Base-by-base conservation (phyloP, 2,797 vertebrate genomes). In the Dermochelys coriacea region DNA sequence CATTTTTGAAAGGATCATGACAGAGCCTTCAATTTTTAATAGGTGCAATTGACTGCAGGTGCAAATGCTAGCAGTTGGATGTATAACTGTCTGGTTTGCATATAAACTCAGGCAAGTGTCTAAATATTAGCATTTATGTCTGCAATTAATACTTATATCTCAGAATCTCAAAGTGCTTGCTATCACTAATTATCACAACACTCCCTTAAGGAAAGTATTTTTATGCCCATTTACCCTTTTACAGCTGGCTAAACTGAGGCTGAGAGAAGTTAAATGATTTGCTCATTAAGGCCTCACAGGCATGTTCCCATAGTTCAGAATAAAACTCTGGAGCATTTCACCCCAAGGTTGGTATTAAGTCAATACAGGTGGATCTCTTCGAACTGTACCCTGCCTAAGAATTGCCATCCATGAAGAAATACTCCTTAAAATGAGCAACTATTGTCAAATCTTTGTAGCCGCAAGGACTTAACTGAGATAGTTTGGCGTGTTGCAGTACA, bases 161-260 rank as follows among this genome's bases (percentile, higher is more conserved):
- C 74, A 0, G 0, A 54, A 59, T 52, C 87, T 94, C 54, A 74
- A 88, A 93, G 80, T 0, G 1, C 80, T 68, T 64, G 86, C 47
- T 59, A 88, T 71, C 74, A 86, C 94, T 95, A 93, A 94, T 80
- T 89, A 91, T 89, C 84, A 88, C 7, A 4, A 31, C 0, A 0
- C 11, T 83, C 92, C 90, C 93, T 68, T 50, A 47, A 87, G 85
- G 85, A 37, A 89, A 86, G 75, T 86, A 61, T 50, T 85, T 91
- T 85, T 93, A 82, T 82, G 80, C 29, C 8, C 49, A 61, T 91
- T 49, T 74, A 84, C 93, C 45, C 71, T 88, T 95, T 95, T 93
- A 94, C 93, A 96, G 93, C 89, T 96, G 89, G 91, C 85, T 92
- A 88, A 94, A 80, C 85, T 92, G 90, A 95, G 95, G 89, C 89